phyloP scores from a whole-genome alignment of 2,113 vertebrate species.

The Chlorodrepanis virens region DNA sequence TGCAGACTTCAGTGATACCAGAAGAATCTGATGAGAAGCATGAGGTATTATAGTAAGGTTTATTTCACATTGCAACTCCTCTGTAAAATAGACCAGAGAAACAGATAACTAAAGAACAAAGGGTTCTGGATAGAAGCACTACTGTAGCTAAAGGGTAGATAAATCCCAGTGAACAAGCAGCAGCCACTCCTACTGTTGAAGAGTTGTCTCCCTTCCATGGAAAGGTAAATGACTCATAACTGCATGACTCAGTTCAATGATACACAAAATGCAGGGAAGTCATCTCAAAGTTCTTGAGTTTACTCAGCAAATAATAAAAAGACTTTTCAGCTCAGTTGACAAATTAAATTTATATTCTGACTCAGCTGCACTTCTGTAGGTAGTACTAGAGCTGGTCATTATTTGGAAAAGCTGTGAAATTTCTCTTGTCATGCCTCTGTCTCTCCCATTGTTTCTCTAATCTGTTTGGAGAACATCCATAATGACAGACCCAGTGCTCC shows the following conservation, averaged over 20 bases:
- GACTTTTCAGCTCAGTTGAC: neutral
- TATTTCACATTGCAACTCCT: neutral
- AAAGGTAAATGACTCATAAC: neutral
- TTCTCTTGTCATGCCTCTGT: neutral
- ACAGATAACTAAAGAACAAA: neutral
- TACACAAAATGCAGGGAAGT: neutral
- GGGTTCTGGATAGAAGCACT: neutral
- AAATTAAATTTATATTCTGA: neutral
- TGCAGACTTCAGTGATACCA: neutral
- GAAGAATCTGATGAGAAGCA: neutral
- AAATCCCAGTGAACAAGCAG: neutral
- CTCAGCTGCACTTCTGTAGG: neutral
- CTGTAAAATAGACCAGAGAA: neutral
- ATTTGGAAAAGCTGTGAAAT: neutral
- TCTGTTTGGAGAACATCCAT: neutral
- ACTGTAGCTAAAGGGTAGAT: neutral
- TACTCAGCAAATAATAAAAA: neutral
- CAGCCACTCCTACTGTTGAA: neutral
- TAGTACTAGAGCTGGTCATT: neutral
- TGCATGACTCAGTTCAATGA: neutral
- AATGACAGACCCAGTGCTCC: neutral
- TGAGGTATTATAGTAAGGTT: neutral
- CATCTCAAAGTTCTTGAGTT: neutral
- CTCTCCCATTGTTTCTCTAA: neutral
- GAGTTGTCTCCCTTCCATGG: rapidly evolving